Evolutionary conservation across 2,888 invertebrate genomes (phyloP), one percentile per base, ranked within the genome.

Genomic region (Diachrysia chrysitis): DNA sequence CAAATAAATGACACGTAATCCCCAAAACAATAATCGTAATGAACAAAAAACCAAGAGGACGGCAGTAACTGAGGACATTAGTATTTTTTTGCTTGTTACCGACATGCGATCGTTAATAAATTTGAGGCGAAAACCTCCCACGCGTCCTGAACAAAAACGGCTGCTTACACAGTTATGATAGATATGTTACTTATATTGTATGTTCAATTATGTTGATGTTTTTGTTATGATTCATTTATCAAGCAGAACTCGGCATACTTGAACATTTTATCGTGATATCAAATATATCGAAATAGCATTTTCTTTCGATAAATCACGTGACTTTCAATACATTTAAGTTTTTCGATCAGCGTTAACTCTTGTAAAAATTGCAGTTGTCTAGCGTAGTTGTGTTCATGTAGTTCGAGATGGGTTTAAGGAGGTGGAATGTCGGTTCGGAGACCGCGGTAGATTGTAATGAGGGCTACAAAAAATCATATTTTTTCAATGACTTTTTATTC

Each of bases 31-130:
- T 71, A 71, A 71, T 55, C 29, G 19, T 73, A 66, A 79, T 35
- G 68, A 79, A 69, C 75, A 79, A 79, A 77, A 79, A 79, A 57
- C 23, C 53, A 48, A 37, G 53, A 62, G 54, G 53, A 67, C 58
- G 51, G 19, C 42, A 37, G 35, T 51, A 35, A 42, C 29, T 25
- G 66, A 63, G 67, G 61, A 56, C 48, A 58, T 66, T 64, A 62
- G 35, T 1, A 54, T 37, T 71, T 70, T 75, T 81, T 74, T 66
- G 54, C 74, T 73, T 53, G 58, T 67, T 63, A 58, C 60, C 37
- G 62, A 69, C 59, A 68, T 19, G 63, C 58, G 54, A 63, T 81
- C 64, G 64, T 74, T 77, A 75, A 62, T 72, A 65, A 72, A 76
- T 72, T 74, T 71, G 55, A 29, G 25, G 67, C 55, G 63, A 68